A percentile compares a stretch with the other conserved stretches of the same genome.
Conservation (phyloP, 2,797 vertebrate species). For the Macropodus opercularis region DNA sequence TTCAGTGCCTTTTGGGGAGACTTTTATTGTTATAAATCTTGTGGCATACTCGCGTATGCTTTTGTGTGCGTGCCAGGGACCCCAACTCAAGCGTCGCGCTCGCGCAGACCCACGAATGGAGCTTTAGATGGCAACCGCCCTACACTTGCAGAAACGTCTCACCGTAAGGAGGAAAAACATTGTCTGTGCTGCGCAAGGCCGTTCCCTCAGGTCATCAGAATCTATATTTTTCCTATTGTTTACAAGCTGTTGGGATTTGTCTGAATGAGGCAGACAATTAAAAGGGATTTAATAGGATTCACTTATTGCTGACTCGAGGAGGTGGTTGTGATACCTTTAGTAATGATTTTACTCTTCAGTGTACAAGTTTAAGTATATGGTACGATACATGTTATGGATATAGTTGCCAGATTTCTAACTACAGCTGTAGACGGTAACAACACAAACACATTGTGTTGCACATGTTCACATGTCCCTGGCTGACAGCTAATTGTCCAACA, state of each 20-base stretch:
- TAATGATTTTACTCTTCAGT: slow-evolving; percentile 56
- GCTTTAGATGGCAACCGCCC: slow-evolving; percentile 21
- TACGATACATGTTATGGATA: too few species aligned
- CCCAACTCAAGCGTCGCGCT: slow-evolving; percentile 21
- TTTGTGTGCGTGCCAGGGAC: slow-evolving; percentile 29
- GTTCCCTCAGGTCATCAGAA: slow-evolving; percentile 56
- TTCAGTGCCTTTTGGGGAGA: slow-evolving; percentile 61
- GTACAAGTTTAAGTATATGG: too few species aligned
- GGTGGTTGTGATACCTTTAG: slow-evolving; percentile 49
- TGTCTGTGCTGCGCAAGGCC: slow-evolving; percentile 41
- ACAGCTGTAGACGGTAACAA: too few species aligned
- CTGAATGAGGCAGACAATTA: slow-evolving; percentile 75
- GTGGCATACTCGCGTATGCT: slow-evolving; percentile 25
- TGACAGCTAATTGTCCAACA: slow-evolving; percentile 67
- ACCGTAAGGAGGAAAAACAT: slow-evolving; percentile 20
- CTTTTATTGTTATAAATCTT: slow-evolving; percentile 72
- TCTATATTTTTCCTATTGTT: slow-evolving; percentile 70
- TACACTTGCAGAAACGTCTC: slow-evolving; percentile 28
- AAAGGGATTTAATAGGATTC: slow-evolving; percentile 74
- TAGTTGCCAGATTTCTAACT: too few species aligned
- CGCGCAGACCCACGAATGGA: slow-evolving; percentile 44
- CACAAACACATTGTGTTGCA: slow-evolving; percentile 28
- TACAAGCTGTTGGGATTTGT: slow-evolving; percentile 69
- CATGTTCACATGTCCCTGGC: slow-evolving; percentile 44
- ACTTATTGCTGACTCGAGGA: slow-evolving; percentile 55